Evolutionary conservation across 2,797 vertebrate genomes (phyloP).

Genomic region (Intellagama lesueurii): DNA sequence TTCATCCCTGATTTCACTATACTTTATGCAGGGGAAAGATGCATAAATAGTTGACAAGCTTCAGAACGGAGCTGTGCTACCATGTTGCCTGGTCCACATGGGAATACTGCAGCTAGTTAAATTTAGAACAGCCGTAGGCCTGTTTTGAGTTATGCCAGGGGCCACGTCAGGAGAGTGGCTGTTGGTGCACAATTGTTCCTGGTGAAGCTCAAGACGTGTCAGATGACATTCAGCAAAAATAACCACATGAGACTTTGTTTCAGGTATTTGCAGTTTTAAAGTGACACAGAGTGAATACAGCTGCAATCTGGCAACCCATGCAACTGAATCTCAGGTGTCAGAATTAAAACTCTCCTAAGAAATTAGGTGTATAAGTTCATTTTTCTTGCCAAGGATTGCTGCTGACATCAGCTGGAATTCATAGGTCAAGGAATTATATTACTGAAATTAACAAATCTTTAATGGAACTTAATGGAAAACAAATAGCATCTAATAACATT

Average conservation of each 20-base stretch:
- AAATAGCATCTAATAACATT: slow-evolving; percentile 42
- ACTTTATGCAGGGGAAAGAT: background rate
- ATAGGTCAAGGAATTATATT: slow-evolving; percentile 40
- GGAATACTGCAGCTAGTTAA: slow-evolving; percentile 20
- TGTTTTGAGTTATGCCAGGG: background rate
- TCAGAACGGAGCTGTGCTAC: background rate
- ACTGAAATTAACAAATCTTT: slow-evolving; percentile 37
- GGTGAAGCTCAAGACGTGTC: slow-evolving; percentile 16
- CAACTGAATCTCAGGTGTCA: background rate
- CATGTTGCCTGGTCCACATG: slow-evolving; percentile 11
- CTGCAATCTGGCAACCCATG: background rate
- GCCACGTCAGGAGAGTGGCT: background rate
- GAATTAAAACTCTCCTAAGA: slow-evolving; percentile 28
- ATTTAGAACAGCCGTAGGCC: slow-evolving; percentile 27
- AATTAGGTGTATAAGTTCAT: slow-evolving; percentile 1
- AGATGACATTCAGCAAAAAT: background rate
- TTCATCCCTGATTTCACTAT: background rate
- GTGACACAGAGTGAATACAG: background rate
- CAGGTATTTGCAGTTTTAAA: background rate
- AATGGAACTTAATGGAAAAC: slow-evolving; percentile 18
- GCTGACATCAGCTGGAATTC: slow-evolving; percentile 23
- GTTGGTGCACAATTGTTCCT: background rate
- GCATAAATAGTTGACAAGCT: background rate
- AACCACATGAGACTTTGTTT: background rate
- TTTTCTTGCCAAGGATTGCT: slow-evolving; percentile 4